These are phyloP conservation scores for Darevskia mixta DNA, from an alignment of 2,797 vertebrate genomes.

Conservation along the genomic window DNA sequence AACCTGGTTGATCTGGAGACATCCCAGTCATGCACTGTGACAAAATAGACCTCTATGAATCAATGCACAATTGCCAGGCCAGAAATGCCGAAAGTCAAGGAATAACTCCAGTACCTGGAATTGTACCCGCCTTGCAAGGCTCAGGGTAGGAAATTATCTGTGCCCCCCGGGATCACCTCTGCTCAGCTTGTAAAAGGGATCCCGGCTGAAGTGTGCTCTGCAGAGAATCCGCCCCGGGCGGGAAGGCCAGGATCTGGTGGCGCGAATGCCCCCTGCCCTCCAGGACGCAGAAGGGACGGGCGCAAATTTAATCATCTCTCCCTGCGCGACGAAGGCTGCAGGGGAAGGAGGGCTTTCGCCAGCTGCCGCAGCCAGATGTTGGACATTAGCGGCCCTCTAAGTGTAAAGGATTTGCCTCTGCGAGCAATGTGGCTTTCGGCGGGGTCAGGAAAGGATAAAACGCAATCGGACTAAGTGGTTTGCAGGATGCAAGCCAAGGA, in stretches of 20 bases:
- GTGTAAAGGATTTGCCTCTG: slow-evolving; percentile 6
- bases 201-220: background rate
- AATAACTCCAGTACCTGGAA: background rate
- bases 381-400: background rate
- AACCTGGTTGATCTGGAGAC: background rate
- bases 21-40: too few species aligned
- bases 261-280: background rate
- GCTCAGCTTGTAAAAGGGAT: background rate
- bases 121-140: background rate
- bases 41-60: too few species aligned
- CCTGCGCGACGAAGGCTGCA: background rate
- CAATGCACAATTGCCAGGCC: background rate
- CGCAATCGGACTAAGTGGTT: background rate
- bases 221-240: background rate
- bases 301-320: background rate
- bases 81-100: background rate
- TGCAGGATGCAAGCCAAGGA: background rate
- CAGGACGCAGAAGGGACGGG: background rate
- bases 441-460: slow-evolving; percentile 11
- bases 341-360: background rate
- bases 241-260: background rate
- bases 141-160: background rate
- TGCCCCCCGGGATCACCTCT: background rate
- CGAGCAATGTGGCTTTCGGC: background rate
- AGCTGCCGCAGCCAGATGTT: slow-evolving; percentile 8